These are phyloP conservation scores for Panurus biarmicus DNA, from an alignment of 2,113 vertebrate genomes.

Conservation along the genomic window DNA sequence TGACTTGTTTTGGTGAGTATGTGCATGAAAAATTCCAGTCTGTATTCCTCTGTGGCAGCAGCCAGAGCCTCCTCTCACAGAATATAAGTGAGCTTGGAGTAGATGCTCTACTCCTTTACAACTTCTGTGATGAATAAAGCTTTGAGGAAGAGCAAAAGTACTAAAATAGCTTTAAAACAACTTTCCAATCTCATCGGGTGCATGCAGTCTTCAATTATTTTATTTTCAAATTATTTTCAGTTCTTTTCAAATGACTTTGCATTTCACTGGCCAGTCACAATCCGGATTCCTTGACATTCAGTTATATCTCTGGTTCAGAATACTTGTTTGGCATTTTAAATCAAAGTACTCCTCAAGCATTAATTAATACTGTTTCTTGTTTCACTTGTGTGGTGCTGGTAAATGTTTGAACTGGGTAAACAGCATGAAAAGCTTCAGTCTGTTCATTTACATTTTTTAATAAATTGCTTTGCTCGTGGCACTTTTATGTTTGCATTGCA, in stretches of 20 bases:
- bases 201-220: not conserved
- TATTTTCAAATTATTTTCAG: not conserved
- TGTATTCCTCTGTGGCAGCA: not conserved
- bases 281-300: not conserved
- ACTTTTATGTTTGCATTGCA: not conserved
- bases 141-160: not conserved
- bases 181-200: not conserved
- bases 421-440: not conserved
- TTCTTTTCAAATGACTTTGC: not conserved
- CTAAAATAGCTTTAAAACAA: not conserved
- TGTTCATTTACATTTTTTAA: slow-evolving; percentile 26
- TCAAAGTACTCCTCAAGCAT: not conserved
- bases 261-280: not conserved
- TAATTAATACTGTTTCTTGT: slow-evolving; percentile 12
- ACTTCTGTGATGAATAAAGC: not conserved
- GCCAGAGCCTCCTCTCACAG: not conserved
- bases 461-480: not conserved
- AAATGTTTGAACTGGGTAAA: slow-evolving; percentile 10
- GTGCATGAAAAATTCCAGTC: not conserved
- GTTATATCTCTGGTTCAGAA: not conserved
- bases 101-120: not conserved
- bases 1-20: not conserved
- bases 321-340: not conserved
- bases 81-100: not conserved
- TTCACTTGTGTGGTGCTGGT: not conserved